phyloP scores from a whole-genome alignment of 30 jellyfish, hydroid and myxozoan species.

The Aurelia sp. region DNA sequence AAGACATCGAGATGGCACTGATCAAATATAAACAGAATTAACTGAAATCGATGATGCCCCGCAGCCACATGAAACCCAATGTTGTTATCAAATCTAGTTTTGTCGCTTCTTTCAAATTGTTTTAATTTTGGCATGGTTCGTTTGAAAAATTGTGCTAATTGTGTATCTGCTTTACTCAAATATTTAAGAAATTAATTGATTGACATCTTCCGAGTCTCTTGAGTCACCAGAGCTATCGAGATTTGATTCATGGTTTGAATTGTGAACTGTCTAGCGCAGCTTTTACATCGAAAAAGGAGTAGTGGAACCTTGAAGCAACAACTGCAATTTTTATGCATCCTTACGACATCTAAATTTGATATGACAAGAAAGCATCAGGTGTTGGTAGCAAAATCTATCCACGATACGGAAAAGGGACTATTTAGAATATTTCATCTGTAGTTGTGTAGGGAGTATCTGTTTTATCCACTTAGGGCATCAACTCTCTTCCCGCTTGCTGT shows the following conservation, averaged over 20 bases:
- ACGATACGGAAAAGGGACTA: background rate
- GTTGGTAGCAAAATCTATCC: slow-evolving; percentile 60
- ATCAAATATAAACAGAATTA: no score
- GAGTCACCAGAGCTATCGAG: slow-evolving; percentile 1
- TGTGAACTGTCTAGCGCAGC: slow-evolving; percentile 1
- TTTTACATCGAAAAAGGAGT: background rate
- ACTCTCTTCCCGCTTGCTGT: no score
- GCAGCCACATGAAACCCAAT: no score
- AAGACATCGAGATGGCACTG: no score
- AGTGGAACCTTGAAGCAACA: background rate
- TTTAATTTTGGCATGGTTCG: no score
- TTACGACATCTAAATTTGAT: background rate
- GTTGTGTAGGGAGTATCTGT: slow-evolving; percentile 15
- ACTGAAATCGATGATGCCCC: no score
- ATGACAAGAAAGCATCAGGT: slow-evolving; percentile 23
- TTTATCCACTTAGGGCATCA: background rate
- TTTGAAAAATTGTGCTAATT: no score
- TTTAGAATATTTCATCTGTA: slow-evolving; percentile 26
- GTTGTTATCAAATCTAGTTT: no score
- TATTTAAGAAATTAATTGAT: background rate
- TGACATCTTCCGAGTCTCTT: background rate
- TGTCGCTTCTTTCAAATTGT: no score
- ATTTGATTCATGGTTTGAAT: background rate
- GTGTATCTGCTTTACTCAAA: background rate
- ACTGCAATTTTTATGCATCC: no score